Base-by-base conservation (phyloP, 2,797 vertebrate genomes). In the Ara ararauna region DNA sequence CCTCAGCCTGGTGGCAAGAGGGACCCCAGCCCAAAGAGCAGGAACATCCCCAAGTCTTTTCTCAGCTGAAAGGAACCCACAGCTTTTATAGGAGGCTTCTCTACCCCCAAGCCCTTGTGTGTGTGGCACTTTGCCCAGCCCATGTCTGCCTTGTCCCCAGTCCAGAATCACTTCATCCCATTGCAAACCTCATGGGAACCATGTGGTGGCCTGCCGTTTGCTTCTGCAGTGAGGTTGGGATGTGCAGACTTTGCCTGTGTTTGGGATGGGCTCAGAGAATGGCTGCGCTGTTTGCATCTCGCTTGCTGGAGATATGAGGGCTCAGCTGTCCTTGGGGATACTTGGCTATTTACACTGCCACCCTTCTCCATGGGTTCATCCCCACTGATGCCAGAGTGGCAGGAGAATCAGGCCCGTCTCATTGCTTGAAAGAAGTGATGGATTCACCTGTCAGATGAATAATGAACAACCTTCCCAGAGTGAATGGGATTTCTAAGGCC, bases 351-450 rank as follows among this genome's bases (percentile, higher is more conserved):
- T 13, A 3, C 44, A 5, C 30, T 48, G 34, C 34, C 26, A 10
- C 7, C 32, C 34, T 1, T 2, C n/a, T 42, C 24, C 18, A 0
- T 3, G 34, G 32, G 38, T 26, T 51, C 6, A 58, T 12, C 44
- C 17, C 1, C 0, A 10, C n/a, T 2, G 15, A 45, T 1, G 1
- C 29, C 17, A 5, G 11, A 15, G 7, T 17, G 14, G 29, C 9
- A 16, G 53, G 27, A 60, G 61, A 36, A 51, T 56, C 45, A 17
- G 56, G 13, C 29, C 40, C 53, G 2, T 3, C 13, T 8, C 62
- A 19, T 11, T 1, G 0, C 56, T 50, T 15, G 34, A 40, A 45
- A 18, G 29, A 11, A 8, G 11, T 4, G 51, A 50, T 30, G 68
- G 36, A 27, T 61, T 85, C 9, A 2, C 68, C 42, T 11, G n/a